phyloP scores from a whole-genome alignment of 2,888 invertebrate species.

The Lucinisca nassula region DNA sequence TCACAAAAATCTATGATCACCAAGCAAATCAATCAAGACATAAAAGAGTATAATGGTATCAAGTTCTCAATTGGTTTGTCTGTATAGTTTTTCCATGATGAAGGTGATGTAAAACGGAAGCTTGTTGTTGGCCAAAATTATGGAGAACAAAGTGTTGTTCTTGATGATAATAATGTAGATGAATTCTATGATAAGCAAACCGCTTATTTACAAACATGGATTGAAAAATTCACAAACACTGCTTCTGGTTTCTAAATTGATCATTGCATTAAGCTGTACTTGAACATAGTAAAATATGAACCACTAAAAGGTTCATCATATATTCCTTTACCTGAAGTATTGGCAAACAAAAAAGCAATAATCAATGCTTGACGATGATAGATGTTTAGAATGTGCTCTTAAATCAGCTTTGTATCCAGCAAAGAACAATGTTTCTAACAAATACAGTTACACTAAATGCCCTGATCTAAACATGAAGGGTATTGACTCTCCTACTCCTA shows the following conservation, averaged over 20 bases:
- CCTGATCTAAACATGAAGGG: slow-evolving; percentile 13
- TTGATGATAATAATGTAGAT: not conserved
- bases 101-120: not conserved
- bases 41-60: not conserved
- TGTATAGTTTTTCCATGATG: slow-evolving; percentile 36
- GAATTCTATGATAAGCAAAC: slow-evolving; percentile 12
- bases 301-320: slow-evolving; percentile 53
- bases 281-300: too few species aligned
- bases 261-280: too few species aligned
- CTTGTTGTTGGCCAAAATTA: not conserved
- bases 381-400: slow-evolving; percentile 25
- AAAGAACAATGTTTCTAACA: slow-evolving; percentile 12
- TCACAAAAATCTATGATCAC: slow-evolving; percentile 30
- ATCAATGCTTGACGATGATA: slow-evolving; percentile 37
- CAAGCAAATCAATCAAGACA: slow-evolving; percentile 10
- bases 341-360: slow-evolving; percentile 53
- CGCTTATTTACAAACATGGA: slow-evolving; percentile 14
- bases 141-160: slow-evolving; percentile 24
- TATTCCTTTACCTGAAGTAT: slow-evolving; percentile 30
- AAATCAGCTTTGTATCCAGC: slow-evolving; percentile 46
- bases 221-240: slow-evolving; percentile 44
- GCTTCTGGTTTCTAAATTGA: slow-evolving; percentile 10
- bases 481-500: slow-evolving; percentile 33
- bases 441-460: slow-evolving; percentile 28
- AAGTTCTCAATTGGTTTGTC: slow-evolving; percentile 17